Conservation (phyloP, 2,797 vertebrate genomes). For the Premnoplex brunnescens region DNA sequence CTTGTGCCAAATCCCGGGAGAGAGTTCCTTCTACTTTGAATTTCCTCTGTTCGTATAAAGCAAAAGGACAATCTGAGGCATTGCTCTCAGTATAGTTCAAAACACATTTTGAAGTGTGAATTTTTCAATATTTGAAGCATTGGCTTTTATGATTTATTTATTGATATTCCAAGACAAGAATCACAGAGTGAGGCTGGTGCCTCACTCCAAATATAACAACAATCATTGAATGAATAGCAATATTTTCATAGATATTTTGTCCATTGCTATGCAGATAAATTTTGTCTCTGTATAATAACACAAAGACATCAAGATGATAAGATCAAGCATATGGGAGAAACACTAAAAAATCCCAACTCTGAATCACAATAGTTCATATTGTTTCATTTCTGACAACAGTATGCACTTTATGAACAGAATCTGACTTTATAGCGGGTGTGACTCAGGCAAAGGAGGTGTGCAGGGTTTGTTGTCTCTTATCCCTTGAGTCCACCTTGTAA, state of each 20-base stretch:
- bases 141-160: conserved; percentile 72
- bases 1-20: conserved; percentile 31
- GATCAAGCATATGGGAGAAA: background rate
- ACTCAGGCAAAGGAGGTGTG: conserved; percentile 57
- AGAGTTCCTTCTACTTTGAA: conserved; percentile 54
- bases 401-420: conserved; percentile 27
- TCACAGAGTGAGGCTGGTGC: background rate
- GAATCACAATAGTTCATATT: conserved; percentile 11
- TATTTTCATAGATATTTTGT: background rate
- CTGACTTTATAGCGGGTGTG: conserved; percentile 41
- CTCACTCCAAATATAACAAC: conserved; percentile 34
- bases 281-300: background rate
- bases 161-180: conserved; percentile 63
- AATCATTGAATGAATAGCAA: background rate
- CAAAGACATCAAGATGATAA: background rate
- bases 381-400: conserved; percentile 31
- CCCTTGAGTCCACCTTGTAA: conserved; percentile 73
- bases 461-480: conserved; percentile 66
- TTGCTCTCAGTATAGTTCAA: conserved; percentile 57
- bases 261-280: conserved; percentile 10
- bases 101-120: conserved; percentile 64
- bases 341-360: background rate
- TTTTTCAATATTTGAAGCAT: conserved; percentile 68
- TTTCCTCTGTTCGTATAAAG: conserved; percentile 55
- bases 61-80: conserved; percentile 58